phyloP scores from a whole-genome alignment of 1,140 invertebrate genomes.

The Bombus polaris region DNA sequence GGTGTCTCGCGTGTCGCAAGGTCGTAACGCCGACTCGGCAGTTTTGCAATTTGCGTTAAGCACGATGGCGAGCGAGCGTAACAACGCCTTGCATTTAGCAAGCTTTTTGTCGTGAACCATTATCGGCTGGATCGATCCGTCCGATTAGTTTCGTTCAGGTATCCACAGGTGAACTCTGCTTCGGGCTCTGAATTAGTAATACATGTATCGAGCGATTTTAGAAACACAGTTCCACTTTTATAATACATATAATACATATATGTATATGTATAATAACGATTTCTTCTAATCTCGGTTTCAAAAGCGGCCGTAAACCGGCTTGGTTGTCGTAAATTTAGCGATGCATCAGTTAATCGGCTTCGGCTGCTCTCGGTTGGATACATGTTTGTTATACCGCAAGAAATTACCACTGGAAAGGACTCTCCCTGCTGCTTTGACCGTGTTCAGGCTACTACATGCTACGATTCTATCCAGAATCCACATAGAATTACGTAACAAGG shows the following conservation, averaged over 20 bases:
- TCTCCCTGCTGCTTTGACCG: neutral
- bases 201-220: neutral
- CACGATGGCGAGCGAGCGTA: slow-evolving; percentile 38
- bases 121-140: slow-evolving; percentile 60
- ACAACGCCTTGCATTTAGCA: slow-evolving; percentile 42
- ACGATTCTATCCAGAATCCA: neutral
- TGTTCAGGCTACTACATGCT: neutral
- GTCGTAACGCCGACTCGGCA: slow-evolving; percentile 46
- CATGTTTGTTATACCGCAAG: neutral
- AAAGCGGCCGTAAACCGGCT: neutral
- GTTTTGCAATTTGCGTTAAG: slow-evolving; percentile 66
- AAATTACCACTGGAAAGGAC: neutral
- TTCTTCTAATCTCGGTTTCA: neutral
- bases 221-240: neutral
- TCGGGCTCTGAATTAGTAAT: too few relatives aligned
- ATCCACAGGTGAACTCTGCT: slow-evolving; percentile 44
- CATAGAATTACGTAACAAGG: slow-evolving; percentile 15
- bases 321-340: neutral
- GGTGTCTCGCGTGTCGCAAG: slow-evolving; percentile 55
- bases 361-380: neutral
- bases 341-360: neutral
- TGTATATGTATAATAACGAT: neutral
- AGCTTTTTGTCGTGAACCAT: slow-evolving; percentile 55
- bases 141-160: slow-evolving; percentile 24
- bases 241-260: too few relatives aligned